These are phyloP conservation scores for Aphaenogaster floridana DNA, from an alignment of 1,140 invertebrate species.

Conservation along the genomic window DNA sequence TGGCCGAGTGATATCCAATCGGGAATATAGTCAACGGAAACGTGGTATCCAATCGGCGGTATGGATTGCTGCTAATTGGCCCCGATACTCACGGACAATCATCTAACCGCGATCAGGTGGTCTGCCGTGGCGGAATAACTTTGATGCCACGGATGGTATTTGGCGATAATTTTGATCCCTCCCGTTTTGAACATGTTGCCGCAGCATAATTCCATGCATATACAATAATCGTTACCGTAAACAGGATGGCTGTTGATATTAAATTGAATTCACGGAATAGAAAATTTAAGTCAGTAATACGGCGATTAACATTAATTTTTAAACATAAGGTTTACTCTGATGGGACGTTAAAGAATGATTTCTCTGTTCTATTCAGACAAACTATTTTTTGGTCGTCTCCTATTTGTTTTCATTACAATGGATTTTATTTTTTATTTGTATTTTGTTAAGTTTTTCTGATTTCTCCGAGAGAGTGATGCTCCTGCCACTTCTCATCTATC, in stretches of 20 bases:
- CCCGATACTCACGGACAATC: slow-evolving; percentile 69
- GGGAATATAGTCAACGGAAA: slow-evolving; percentile 75
- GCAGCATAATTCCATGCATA: neutral
- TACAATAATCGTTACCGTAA: neutral
- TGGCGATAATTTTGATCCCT: slow-evolving; percentile 5
- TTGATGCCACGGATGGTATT: slow-evolving; percentile 30
- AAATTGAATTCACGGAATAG: neutral
- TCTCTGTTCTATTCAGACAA: neutral
- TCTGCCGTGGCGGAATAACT: slow-evolving; percentile 61
- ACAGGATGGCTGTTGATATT: neutral
- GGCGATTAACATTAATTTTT: neutral
- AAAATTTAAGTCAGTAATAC: neutral
- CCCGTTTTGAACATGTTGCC: neutral
- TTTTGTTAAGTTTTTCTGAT: neutral
- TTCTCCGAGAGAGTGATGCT: neutral
- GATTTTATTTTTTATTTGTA: neutral
- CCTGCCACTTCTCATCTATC: slow-evolving; percentile 1
- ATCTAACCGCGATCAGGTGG: slow-evolving; percentile 76
- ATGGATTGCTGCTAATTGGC: slow-evolving; percentile 76
- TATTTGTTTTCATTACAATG: neutral
- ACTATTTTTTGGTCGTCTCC: neutral
- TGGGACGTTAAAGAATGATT: neutral
- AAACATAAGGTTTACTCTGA: neutral
- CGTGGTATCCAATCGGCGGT: slow-evolving; percentile 77
- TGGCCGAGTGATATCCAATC: slow-evolving; percentile 77